Base-by-base conservation (phyloP, 2,888 invertebrate species). In the Melipona beecheii region DNA sequence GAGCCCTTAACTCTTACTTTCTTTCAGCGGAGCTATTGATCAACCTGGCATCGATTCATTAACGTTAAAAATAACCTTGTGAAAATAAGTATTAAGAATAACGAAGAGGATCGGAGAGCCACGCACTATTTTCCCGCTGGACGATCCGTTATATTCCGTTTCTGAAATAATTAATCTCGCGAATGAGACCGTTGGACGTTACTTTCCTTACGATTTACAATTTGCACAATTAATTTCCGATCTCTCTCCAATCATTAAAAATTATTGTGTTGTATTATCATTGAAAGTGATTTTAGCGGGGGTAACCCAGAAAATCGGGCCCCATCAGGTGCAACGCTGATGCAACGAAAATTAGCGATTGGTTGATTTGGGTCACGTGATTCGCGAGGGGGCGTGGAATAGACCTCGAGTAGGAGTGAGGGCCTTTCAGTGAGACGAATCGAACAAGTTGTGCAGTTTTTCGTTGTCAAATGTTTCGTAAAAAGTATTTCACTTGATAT, bases 1-100 rank as follows among this genome's bases (percentile, higher is more conserved):
- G 62, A 70, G 50, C 52, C 70, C 76, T 76, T 70, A 69, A 76
- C 70, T 76, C 70, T 76, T 52, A 76, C 76, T 76, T 70, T 76
- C 60, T 36, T 70, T 52, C 70, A 76, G 21, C 24, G 13, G n/a
- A 49, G n/a, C 2, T 70, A 76, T 70, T 62, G 70, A 70, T 70
- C 31, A 52, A 9, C 36, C 31, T 27, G 19, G n/a, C 68, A 76
- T 76, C 69, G 70, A 70, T 76, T 70, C 50, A 76, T 69, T 74
- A 74, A 54, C 70, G 62, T 70, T 62, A 70, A 64, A 64, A 77
- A 64, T 71, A 71, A 71, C 54, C 27, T 17, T 49, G 49, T 6
- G 64, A 71, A 65, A 56, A 56, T 71, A 65, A 49, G 36, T 71
- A 54, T 69, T 56, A 24, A 75, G 52, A 58, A 43, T 77, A 64